Evolutionary conservation across 2,888 invertebrate genomes (phyloP), one percentile per base, ranked within the genome.

Genomic region (Pediacus dermestoides): DNA sequence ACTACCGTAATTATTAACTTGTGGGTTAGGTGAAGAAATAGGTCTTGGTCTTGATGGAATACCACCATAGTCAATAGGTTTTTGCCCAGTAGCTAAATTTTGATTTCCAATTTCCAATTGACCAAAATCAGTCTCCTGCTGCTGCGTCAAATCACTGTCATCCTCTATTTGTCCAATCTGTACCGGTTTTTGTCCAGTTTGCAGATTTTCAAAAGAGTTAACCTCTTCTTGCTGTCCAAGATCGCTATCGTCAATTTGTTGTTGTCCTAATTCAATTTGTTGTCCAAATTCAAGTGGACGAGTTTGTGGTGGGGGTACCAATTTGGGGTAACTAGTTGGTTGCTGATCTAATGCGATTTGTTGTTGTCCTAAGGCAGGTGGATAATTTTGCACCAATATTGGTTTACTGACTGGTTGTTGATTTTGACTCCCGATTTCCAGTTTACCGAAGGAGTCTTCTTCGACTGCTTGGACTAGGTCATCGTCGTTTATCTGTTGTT

Each of bases 131-230:
- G 42, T 31, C 32, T 30, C 30, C 7, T 30, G 10, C 13, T 52
- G 45, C 47, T 56, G 57, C 1, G 46, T 50, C 4, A 56, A 43
- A 35, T 54, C 50, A 21, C 37, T 30, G 39, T 45, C 36, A 13
- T 46, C 42, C 22, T 32, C 33, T 14, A 46, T 32, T 25, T 46
- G 42, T 18, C 43, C 39, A 13, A 12, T 21, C 30, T 28, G 30
- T 31, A 21, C 30, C 31, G 34, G 36, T 42, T 43, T 30, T 30
- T 21, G 13, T 23, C 16, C 18, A 18, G 18, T 44, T 27, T 51
- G 46, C 14, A 50, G 10, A 16, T 30, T 33, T 35, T 34, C 34
- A 15, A 26, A 34, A 10, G 8, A 10, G 21, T 26, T 23, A 9
- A 34, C 30, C 23, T 16, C 30, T 6, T 25, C 32, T 15, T 26